Conservation (phyloP, 2,113 vertebrate species). For the Pampusana beccarii region DNA sequence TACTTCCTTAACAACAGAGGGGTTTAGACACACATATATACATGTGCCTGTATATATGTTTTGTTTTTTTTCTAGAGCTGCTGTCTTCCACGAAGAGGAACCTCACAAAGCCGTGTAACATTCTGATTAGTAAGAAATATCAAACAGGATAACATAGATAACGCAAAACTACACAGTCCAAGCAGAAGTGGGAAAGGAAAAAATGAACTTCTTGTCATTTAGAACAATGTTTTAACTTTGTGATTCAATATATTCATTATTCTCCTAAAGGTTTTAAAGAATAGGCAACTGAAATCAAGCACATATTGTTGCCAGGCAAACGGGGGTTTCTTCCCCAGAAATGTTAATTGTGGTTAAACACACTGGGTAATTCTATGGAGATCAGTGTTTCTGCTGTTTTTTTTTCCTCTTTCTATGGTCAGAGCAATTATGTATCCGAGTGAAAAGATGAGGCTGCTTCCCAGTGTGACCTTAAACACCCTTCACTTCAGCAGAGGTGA, state of each 20-base stretch:
- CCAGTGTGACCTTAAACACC: not conserved
- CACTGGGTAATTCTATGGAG: not conserved
- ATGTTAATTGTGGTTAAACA: fast-evolving
- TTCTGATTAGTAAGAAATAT: not conserved
- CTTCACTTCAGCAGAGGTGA: not conserved
- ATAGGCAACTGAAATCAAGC: too few relatives aligned
- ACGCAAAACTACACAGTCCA: not conserved
- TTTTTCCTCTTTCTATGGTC: not conserved
- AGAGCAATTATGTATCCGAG: not conserved
- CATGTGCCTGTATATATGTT: fast-evolving
- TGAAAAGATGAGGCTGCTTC: not conserved
- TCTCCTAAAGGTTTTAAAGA: too few relatives aligned
- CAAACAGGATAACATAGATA: not conserved
- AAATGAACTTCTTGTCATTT: too few relatives aligned
- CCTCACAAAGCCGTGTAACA: not conserved
- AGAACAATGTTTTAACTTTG: too few relatives aligned
- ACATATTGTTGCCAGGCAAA: too few relatives aligned
- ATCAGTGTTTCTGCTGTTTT: not conserved
- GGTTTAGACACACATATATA: fast-evolving
- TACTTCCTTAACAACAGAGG: not conserved
- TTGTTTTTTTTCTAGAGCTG: not conserved
- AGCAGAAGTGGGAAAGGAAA: too few relatives aligned
- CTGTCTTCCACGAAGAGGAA: not conserved
- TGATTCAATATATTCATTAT: too few relatives aligned
- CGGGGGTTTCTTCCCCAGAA: too few relatives aligned